Conservation (phyloP, 2,797 vertebrate species). For the Macropodus opercularis region DNA sequence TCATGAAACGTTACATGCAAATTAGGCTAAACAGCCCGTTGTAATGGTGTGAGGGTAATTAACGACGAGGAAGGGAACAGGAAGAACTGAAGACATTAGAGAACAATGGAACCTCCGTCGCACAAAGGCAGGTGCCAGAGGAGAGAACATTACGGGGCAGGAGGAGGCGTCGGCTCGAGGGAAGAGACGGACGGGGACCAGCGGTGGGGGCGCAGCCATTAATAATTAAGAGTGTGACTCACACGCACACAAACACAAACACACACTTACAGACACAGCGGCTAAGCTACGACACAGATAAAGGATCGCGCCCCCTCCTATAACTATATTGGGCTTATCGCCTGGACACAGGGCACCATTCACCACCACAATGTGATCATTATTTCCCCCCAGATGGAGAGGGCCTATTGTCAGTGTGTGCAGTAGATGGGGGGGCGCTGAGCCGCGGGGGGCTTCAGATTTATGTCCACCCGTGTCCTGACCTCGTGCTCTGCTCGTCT, state of each 20-base stretch:
- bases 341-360: slow-evolving; percentile 75
- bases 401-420: slow-evolving; percentile 70
- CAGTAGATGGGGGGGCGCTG: slow-evolving; percentile 25
- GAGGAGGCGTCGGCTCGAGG: neutral
- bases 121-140: slow-evolving; percentile 28
- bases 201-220: slow-evolving; percentile 43
- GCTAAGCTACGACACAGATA: slow-evolving; percentile 66
- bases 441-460: slow-evolving; percentile 47
- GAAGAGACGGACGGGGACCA: slow-evolving; percentile 45
- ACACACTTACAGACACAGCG: slow-evolving; percentile 31
- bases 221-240: slow-evolving; percentile 64
- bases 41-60: slow-evolving; percentile 25
- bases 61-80: slow-evolving; percentile 25
- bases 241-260: slow-evolving; percentile 38
- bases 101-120: slow-evolving; percentile 47
- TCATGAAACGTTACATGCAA: slow-evolving; percentile 30
- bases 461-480: slow-evolving; percentile 66
- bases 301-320: slow-evolving; percentile 64
- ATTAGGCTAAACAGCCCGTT: slow-evolving; percentile 26
- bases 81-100: slow-evolving; percentile 30
- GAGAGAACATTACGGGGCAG: slow-evolving; percentile 34
- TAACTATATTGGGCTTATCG: slow-evolving; percentile 80
- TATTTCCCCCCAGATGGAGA: slow-evolving; percentile 81
- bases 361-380: slow-evolving; percentile 75
- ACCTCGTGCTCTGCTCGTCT: slow-evolving; percentile 69